phyloP scores from a whole-genome alignment of 2,888 invertebrate genomes.

The Mesochorus sp. region DNA sequence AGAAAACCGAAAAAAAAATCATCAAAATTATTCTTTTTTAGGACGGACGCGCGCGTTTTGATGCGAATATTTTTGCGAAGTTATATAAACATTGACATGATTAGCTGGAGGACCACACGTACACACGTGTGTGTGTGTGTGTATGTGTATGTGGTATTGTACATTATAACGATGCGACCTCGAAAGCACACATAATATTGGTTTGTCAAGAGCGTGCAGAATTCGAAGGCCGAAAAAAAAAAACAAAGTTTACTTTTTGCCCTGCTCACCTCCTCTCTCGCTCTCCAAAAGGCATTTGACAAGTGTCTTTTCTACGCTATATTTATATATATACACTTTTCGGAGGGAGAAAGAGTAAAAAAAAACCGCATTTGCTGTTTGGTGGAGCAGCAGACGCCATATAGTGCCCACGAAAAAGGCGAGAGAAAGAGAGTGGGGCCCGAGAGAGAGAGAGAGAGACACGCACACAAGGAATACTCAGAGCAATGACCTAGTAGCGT shows the following conservation, averaged over 20 bases:
- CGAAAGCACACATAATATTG: constrained; percentile 46
- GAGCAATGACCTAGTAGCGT: constrained; percentile 81
- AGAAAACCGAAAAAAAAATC: not conserved
- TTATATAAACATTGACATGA: too few relatives aligned
- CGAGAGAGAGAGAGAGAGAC: too few relatives aligned
- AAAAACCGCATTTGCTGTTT: constrained; percentile 18
- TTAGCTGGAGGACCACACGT: too few relatives aligned
- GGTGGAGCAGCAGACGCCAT: not conserved
- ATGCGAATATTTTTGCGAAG: not conserved
- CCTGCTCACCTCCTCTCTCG: constrained; percentile 13
- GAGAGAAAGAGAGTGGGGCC: not conserved
- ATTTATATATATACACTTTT: not conserved
- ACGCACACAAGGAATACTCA: constrained; percentile 55
- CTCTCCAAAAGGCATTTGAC: constrained; percentile 38
- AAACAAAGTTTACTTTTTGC: not conserved
- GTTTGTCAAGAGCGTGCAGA: constrained; percentile 56
- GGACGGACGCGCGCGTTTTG: not conserved
- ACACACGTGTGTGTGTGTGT: too few relatives aligned
- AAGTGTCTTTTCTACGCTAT: constrained; percentile 45
- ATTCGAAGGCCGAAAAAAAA: constrained; percentile 52
- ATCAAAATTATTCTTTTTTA: too few relatives aligned
- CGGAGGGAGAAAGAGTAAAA: not conserved
- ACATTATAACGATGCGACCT: constrained; percentile 53
- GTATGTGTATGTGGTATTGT: too few relatives aligned
- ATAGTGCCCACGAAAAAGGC: not conserved